phyloP scores from a whole-genome alignment of 2,113 vertebrate genomes.

The Xenotilapia longispinis region DNA sequence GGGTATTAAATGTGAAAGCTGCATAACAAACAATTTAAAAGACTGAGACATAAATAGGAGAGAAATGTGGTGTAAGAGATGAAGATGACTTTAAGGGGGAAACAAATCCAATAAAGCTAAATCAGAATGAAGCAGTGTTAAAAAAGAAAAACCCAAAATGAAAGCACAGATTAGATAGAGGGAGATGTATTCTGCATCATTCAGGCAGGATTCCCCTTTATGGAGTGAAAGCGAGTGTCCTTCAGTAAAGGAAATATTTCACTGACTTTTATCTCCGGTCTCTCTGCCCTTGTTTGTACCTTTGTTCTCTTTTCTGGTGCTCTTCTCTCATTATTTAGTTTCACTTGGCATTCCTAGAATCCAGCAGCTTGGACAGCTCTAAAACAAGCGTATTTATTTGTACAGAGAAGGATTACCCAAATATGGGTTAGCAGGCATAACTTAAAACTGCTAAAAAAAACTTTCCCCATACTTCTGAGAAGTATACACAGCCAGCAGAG shows the following conservation, averaged over 20 bases:
- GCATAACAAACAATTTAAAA: not conserved
- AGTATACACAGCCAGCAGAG: not conserved
- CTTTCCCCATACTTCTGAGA: not conserved
- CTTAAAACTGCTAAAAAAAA: not conserved
- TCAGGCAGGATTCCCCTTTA: constrained; percentile 16
- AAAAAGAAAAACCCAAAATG: not conserved
- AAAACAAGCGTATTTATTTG: not conserved
- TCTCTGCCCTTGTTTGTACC: not conserved
- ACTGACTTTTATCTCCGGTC: not conserved
- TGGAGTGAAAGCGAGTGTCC: not conserved
- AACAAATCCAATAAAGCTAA: not conserved
- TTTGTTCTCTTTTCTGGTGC: not conserved
- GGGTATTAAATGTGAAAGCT: not conserved
- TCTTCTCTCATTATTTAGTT: not conserved
- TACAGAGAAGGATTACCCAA: not conserved
- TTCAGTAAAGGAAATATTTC: not conserved
- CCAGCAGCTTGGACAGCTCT: not conserved
- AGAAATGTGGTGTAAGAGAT: not conserved
- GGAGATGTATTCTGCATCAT: not conserved
- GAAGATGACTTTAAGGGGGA: not conserved
- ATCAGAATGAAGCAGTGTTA: not conserved
- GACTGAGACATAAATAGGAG: not conserved
- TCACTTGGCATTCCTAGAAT: not conserved
- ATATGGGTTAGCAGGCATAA: not conserved
- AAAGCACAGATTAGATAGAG: not conserved